phyloP scores from a whole-genome alignment of 1,140 invertebrate species.

The Stegodyphus mimosarum region DNA sequence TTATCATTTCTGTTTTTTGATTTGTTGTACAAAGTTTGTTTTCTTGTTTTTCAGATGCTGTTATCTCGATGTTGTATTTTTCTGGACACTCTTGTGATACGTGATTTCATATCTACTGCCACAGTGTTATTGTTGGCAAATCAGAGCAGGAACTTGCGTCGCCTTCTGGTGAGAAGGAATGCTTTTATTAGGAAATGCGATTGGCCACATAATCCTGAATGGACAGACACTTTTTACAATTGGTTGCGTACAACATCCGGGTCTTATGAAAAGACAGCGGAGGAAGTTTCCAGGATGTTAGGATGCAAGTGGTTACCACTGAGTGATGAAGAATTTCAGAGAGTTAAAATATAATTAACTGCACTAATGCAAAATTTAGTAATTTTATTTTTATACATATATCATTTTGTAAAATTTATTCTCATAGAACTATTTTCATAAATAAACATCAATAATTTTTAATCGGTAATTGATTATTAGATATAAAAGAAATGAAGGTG shows the following conservation, averaged over 20 bases:
- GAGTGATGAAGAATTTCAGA: constrained; percentile 78
- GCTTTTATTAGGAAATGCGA: constrained; percentile 78
- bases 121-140: constrained; percentile 80
- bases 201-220: constrained; percentile 76
- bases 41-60: constrained; percentile 41
- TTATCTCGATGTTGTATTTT: constrained; percentile 66
- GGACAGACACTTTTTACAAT: constrained; percentile 76
- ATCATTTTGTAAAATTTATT: too few species aligned
- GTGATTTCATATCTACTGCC: constrained; percentile 82
- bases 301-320: constrained; percentile 79
- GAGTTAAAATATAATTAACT: constrained; percentile 8
- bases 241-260: constrained; percentile 73
- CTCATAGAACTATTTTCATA: too few species aligned
- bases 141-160: constrained; percentile 73
- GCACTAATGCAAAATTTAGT: too few species aligned
- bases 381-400: too few species aligned
- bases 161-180: constrained; percentile 79
- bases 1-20: too few species aligned
- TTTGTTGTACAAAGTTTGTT: background rate
- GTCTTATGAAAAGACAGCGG: constrained; percentile 76
- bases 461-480: too few species aligned
- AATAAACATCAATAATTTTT: too few species aligned
- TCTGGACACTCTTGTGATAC: constrained; percentile 78
- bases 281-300: constrained; percentile 78
- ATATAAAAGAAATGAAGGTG: too few species aligned